Evolutionary conservation across 1,140 invertebrate genomes (phyloP).

Genomic region (Pomacea maculata): DNA sequence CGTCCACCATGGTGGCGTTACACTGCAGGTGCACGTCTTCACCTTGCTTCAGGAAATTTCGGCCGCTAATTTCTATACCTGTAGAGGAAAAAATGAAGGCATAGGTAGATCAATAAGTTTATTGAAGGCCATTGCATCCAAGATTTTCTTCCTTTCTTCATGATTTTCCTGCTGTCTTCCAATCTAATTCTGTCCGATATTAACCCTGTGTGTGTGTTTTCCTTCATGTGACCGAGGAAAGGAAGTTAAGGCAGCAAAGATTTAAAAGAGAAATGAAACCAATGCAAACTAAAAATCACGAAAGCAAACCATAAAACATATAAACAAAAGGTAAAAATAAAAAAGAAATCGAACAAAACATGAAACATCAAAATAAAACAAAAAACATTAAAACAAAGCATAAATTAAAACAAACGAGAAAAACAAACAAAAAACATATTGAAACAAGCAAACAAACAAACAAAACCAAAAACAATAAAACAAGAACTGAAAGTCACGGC

Average conservation of each 20-base stretch:
- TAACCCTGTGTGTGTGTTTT: neutral
- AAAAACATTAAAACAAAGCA: no score
- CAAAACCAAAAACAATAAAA: neutral
- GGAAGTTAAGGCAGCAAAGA: no score
- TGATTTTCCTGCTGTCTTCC: neutral
- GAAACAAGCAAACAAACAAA: neutral
- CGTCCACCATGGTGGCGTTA: slow-evolving; percentile 21
- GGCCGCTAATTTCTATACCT: slow-evolving; percentile 24
- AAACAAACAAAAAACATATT: neutral
- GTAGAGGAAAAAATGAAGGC: neutral
- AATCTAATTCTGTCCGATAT: neutral
- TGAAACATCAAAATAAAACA: no score
- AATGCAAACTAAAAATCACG: no score
- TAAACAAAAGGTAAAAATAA: no score
- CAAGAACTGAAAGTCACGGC: neutral
- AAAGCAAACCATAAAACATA: no score
- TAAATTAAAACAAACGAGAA: neutral
- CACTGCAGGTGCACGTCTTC: slow-evolving; percentile 14
- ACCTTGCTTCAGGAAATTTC: slow-evolving; percentile 12
- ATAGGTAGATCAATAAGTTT: neutral
- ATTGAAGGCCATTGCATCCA: neutral
- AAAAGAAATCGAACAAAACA: no score
- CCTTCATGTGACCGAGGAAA: neutral
- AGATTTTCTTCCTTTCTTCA: neutral
- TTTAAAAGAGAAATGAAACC: no score